A percentile compares a stretch with the other conserved stretches of the same genome.
Evolutionary conservation across 2,113 vertebrate species (phyloP).

Genomic region (human): GRCh38 chrY:536001-536500

Average conservation of each 20-base stretch:
- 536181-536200: rapidly evolving
- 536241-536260: rapidly evolving
- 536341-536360: no score
- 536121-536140: not conserved
- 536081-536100: no score
- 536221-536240: rapidly evolving
- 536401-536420: no score
- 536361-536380: rapidly evolving
- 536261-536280: not conserved
- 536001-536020: no score
- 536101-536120: rapidly evolving
- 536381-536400: no score
- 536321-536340: no score
- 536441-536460: no score
- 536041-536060: rapidly evolving
- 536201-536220: rapidly evolving
- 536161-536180: no score
- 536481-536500: no score
- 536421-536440: no score
- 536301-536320: no score
- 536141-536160: not conserved
- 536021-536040: not conserved
- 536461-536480: rapidly evolving
- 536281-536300: not conserved
- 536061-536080: not conserved